A percentile compares a stretch with the other conserved stretches of the same genome.
Evolutionary conservation across 2,113 vertebrate species (phyloP).

Genomic region (Gambusia affinis): DNA sequence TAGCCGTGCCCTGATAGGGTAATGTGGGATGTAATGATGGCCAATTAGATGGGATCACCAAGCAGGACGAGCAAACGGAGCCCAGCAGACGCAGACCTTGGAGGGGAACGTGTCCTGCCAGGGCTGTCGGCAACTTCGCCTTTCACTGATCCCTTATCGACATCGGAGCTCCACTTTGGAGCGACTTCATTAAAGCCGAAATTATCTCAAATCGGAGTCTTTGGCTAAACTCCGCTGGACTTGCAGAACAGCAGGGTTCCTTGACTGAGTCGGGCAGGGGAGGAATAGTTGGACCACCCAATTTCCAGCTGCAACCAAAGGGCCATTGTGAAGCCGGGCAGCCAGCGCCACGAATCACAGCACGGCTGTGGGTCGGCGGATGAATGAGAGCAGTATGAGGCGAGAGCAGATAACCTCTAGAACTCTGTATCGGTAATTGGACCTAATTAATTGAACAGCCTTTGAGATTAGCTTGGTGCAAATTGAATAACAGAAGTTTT

Average conservation of each 20-base stretch:
- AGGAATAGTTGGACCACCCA: constrained; percentile 58
- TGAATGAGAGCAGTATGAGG: constrained; percentile 64
- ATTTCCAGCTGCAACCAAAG: constrained; percentile 32
- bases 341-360: constrained; percentile 60
- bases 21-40: constrained; percentile 81
- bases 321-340: constrained; percentile 57
- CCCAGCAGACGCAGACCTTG: constrained; percentile 46
- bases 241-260: constrained; percentile 4
- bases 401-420: constrained; percentile 67
- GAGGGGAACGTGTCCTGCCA: constrained; percentile 32
- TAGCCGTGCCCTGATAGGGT: constrained; percentile 73
- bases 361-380: constrained; percentile 57
- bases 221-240: not conserved
- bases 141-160: constrained; percentile 42
- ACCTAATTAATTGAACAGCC: constrained; percentile 73
- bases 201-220: constrained; percentile 28
- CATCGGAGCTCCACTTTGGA: not conserved
- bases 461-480: constrained; percentile 67
- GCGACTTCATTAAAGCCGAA: constrained; percentile 18
- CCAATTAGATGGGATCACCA: constrained; percentile 81
- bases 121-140: constrained; percentile 21
- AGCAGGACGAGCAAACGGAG: constrained; percentile 77
- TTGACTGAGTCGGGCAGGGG: constrained; percentile 24
- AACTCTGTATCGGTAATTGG: constrained; percentile 68
- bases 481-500: constrained; percentile 75